phyloP scores from a whole-genome alignment of 2,888 invertebrate genomes.

The Thecophora atra region DNA sequence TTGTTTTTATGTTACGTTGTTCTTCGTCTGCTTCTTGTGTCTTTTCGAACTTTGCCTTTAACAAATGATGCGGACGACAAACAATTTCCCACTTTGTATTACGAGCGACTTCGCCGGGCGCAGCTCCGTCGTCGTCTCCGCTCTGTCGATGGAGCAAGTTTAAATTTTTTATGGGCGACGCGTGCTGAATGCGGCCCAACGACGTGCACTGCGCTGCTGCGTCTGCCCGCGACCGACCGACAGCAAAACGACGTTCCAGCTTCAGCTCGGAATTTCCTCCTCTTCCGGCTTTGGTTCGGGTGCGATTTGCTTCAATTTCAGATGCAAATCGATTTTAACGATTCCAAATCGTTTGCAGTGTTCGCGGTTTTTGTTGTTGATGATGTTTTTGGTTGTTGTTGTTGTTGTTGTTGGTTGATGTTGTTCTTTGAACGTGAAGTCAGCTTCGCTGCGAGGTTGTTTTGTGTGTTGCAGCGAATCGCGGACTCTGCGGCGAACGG shows the following conservation, averaged over 20 bases:
- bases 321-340: neutral
- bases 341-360: neutral
- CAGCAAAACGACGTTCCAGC: neutral
- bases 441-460: neutral
- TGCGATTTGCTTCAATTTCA: neutral
- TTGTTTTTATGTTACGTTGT: neutral
- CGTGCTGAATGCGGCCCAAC: neutral
- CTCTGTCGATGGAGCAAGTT: neutral
- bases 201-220: neutral
- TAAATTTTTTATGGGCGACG: neutral
- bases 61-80: conserved; percentile 1
- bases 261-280: neutral
- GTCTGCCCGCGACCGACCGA: neutral
- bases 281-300: neutral
- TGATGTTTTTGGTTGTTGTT: too few relatives aligned
- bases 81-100: neutral
- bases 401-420: too few relatives aligned
- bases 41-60: neutral
- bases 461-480: neutral
- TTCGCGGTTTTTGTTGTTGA: neutral
- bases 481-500: neutral
- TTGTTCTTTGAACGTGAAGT: neutral
- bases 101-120: neutral
- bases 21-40: neutral
- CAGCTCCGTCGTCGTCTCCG: neutral